Evolutionary conservation across 92 coral and sea anemone genomes (phyloP).

Genomic region (Umimayanthus chanpuru): DNA sequence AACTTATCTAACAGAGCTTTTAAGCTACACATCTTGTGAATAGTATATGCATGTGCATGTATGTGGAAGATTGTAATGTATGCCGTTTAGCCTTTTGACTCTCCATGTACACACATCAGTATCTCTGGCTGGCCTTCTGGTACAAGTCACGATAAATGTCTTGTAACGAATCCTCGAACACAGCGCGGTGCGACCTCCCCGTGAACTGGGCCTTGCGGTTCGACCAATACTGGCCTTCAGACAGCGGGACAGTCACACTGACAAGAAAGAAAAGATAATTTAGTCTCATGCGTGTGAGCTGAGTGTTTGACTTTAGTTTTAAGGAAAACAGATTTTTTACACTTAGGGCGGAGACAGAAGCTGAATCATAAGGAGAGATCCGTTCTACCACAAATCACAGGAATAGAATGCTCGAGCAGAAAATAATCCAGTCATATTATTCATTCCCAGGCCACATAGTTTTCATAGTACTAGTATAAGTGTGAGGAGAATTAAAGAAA

Average conservation of each 20-base stretch:
- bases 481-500: too few relatives aligned
- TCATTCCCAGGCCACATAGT: too few relatives aligned
- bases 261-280: constrained; percentile 8
- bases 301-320: too few relatives aligned
- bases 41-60: background rate
- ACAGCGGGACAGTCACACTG: constrained; percentile 85
- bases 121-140: constrained; percentile 62
- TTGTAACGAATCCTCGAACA: constrained; percentile 80
- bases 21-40: too few relatives aligned
- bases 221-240: constrained; percentile 81
- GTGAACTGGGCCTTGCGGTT: constrained; percentile 72
- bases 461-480: too few relatives aligned
- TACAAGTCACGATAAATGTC: constrained; percentile 84
- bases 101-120: background rate
- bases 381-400: too few relatives aligned
- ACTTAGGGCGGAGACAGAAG: too few relatives aligned
- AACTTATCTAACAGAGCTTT: too few relatives aligned
- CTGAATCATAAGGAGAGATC: too few relatives aligned
- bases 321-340: too few relatives aligned
- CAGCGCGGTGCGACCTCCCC: constrained; percentile 70
- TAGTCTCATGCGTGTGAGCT: background rate
- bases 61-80: background rate
- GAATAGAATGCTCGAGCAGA: too few relatives aligned
- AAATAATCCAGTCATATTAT: too few relatives aligned
- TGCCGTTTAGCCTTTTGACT: background rate